Percentiles rank a stretch among this genome's conserved stretches.
Evolutionary conservation across 2,113 vertebrate genomes (phyloP).

Genomic region (Athene cunicularia): DNA sequence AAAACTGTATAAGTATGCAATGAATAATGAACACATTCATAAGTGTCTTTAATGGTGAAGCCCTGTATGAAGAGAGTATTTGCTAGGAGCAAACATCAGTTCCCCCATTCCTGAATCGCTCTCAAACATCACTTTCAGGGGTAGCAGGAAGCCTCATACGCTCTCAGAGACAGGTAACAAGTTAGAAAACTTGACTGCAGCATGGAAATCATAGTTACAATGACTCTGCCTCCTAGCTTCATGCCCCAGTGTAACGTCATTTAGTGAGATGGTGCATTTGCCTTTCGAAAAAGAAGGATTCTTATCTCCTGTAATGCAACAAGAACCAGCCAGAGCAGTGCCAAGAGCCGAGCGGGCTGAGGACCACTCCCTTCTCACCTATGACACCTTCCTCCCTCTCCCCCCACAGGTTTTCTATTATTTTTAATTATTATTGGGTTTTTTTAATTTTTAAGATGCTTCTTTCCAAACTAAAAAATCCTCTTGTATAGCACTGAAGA

Average conservation of each 20-base stretch:
- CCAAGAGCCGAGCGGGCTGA: background rate
- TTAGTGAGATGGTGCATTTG: background rate
- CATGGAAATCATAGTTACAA: background rate
- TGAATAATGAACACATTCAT: background rate
- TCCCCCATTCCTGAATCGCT: background rate
- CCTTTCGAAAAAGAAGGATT: background rate
- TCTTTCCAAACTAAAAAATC: background rate
- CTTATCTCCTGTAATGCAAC: background rate
- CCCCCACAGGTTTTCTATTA: background rate
- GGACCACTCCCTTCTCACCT: background rate
- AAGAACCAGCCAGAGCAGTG: background rate
- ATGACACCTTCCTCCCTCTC: background rate
- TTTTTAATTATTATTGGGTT: background rate
- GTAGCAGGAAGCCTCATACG: accelerated
- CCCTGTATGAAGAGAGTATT: background rate
- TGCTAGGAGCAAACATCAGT: background rate
- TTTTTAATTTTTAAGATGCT: background rate
- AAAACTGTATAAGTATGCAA: background rate
- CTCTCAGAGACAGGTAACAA: background rate
- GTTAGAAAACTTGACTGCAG: background rate
- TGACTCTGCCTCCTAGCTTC: background rate
- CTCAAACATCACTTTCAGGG: background rate
- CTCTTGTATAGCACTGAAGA: background rate
- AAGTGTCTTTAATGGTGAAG: background rate
- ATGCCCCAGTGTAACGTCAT: accelerated